Base-by-base conservation (phyloP, 1,140 invertebrate genomes). In the Lordiphosa mommai region DNA sequence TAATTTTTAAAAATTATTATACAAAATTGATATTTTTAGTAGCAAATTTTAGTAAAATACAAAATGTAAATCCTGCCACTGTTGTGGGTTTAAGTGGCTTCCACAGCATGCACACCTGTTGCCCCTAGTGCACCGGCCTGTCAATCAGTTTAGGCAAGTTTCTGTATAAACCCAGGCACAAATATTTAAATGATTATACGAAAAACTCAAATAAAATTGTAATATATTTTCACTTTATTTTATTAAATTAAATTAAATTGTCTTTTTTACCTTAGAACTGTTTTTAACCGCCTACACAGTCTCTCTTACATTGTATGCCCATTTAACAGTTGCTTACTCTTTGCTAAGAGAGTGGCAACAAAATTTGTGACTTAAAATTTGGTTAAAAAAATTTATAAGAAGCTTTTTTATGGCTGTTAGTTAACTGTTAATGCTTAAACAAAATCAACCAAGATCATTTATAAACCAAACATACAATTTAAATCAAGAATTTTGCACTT, bases 21-120 rank as follows among this genome's bases (percentile, higher is more conserved):
- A 1, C 5, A 23, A 23, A 23, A 6, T 23, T 4, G 1, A 4
- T 4, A 5, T 23, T 4, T 4, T 23, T 23, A 4, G 5, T 23
- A 4, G 1, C 20, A 23, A 23, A 23, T 23, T 23, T 23, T 23
- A 23, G 3, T 4, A 1, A 23, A 23, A 23, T 5, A 23, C 5
- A 4, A 6, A 5, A 23, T 6, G 1, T 23, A 1, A 5, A 5
- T 5, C 4, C 20, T 23, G 20, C 5, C 20, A 4, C 1, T 3
- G 0, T 5, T 8, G 2, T 12, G 20, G 10, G 6, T 8, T 7
- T 20, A n/a, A n/a, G n/a, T 1, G 5, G 6, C 46, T 49, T 71
- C 61, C 61, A 72, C 67, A 61, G 58, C 17, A 12, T 12, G 20
- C 44, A 50, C 60, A 79, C 73, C 73, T 79, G 73, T 79, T 79